phyloP scores from a whole-genome alignment of 1,140 invertebrate species.

The Venustaconcha ellipsiformis region DNA sequence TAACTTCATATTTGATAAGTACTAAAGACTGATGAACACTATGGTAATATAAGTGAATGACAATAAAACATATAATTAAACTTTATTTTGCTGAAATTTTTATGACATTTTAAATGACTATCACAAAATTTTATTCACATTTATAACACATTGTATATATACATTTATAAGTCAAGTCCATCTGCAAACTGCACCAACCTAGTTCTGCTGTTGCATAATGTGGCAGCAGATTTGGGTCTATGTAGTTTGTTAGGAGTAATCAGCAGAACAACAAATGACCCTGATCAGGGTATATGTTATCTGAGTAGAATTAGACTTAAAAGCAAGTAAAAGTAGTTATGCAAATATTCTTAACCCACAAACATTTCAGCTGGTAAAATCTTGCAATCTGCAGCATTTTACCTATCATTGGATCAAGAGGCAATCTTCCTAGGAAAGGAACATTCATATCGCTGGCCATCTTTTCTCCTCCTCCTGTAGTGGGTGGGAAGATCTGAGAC shows the following conservation, averaged over 20 bases:
- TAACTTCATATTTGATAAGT: too few relatives aligned
- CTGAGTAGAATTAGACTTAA: background rate
- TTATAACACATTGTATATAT: background rate
- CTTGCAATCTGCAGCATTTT: background rate
- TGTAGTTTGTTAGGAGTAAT: background rate
- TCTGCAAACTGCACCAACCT: too few relatives aligned
- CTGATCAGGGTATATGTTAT: background rate
- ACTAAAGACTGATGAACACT: too few relatives aligned
- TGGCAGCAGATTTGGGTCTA: too few relatives aligned
- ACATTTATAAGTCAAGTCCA: too few relatives aligned
- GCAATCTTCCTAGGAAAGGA: conserved; percentile 77
- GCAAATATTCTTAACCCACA: background rate
- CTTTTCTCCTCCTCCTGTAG: conserved; percentile 83
- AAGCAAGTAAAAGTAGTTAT: background rate
- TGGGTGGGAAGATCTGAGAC: conserved; percentile 85
- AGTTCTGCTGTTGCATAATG: too few relatives aligned
- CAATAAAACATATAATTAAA: too few relatives aligned
- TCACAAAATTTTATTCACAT: too few relatives aligned
- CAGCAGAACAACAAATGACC: background rate
- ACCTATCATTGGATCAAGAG: conserved; percentile 66
- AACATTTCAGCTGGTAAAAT: background rate
- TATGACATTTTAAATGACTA: too few relatives aligned
- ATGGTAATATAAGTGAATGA: too few relatives aligned
- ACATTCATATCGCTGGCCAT: conserved; percentile 81
- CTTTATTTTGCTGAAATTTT: too few relatives aligned